Evolutionary conservation across 2,888 invertebrate species (phyloP), one percentile per base, ranked within the genome.

Genomic region (Drepana falcataria): DNA sequence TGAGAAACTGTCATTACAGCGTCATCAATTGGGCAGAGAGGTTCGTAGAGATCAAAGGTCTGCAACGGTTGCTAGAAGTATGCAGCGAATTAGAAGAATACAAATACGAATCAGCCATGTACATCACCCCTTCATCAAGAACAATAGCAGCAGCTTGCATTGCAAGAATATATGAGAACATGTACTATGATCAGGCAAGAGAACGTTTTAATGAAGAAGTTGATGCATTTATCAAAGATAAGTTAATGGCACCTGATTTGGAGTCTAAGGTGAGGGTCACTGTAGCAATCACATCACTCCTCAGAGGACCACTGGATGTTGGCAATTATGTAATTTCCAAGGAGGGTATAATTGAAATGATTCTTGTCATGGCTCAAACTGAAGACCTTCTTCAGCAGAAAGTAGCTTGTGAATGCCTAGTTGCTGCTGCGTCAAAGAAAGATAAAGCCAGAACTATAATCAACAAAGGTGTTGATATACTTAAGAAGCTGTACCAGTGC

Each of bases 401-500:
- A 84, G 96, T 99, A 9, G 97, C 99, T 0, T 98, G 98, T 75
- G 99, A 99, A 84, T 98, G 99, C 68, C 95, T 99, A 51, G 96
- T 99, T 58, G 97, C 98, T 3, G 98, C 99, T 2, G 96, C 99
- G 1, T 97, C 98, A 3, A 99, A 99, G 82, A 98, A 98, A 81
- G 99, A 99, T 78, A 98, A 99, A 87, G 98, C 98, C 2, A 95
- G 95, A 68, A 94, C 97, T 0, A 95, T 99, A 48, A 95, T 98
- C 53, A 93, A 93, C 52, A 96, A 97, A 77, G 99, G 99, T 41
- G 94, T 96, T 5, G 95, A 97, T 59, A 97, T 99, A 60, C 90
- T 99, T n/a, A 98, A 99, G 76, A 95, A 95, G 54, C 91, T 99
- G 1, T 99, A 98, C 83, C 94, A 95, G 66, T 96, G 97, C 0